phyloP scores from a whole-genome alignment of 2,888 invertebrate genomes.

The Nomada goodeniana region DNA sequence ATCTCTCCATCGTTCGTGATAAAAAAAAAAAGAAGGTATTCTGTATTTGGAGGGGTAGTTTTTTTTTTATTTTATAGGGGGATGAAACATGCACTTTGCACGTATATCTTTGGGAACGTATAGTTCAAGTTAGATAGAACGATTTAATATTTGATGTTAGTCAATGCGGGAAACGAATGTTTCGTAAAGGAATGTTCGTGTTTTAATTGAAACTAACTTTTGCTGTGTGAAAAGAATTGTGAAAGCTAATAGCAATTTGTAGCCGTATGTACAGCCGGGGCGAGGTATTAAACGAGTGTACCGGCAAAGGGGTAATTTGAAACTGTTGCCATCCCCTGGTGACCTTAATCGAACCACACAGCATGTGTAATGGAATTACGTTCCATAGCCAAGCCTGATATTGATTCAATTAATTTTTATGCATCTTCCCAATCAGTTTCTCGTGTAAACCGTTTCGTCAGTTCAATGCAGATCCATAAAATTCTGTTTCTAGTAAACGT shows the following conservation, averaged over 20 bases:
- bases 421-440: constrained; percentile 7
- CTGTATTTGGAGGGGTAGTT: not conserved
- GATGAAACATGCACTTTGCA: not conserved
- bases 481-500: not conserved
- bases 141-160: too few relatives aligned
- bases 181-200: too few relatives aligned
- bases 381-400: not conserved
- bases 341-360: constrained; percentile 13
- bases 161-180: too few relatives aligned
- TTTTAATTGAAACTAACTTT: too few relatives aligned
- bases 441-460: not conserved
- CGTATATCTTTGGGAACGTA: too few relatives aligned
- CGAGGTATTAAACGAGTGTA: not conserved
- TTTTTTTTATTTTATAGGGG: not conserved
- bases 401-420: constrained; percentile 13
- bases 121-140: too few relatives aligned
- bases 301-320: not conserved
- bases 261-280: not conserved
- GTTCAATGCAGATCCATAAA: not conserved
- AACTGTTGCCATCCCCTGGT: not conserved
- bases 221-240: not conserved
- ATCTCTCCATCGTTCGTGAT: not conserved
- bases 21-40: not conserved
- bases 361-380: constrained; percentile 7
- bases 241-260: not conserved